These are phyloP conservation scores for Chaenocephalus aceratus DNA, from an alignment of 2,113 vertebrate species.

Conservation along the genomic window DNA sequence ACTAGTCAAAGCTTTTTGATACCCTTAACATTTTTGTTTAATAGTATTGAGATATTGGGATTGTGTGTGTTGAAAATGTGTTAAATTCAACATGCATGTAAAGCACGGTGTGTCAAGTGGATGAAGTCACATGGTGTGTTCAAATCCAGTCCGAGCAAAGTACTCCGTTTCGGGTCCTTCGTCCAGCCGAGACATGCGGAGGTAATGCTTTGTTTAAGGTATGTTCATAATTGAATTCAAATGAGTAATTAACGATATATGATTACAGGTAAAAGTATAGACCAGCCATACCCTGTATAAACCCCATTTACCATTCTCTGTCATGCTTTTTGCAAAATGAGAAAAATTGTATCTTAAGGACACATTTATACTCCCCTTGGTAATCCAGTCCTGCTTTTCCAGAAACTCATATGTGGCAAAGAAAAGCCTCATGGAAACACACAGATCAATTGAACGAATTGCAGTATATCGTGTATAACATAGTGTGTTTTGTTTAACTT, in stretches of 20 bases:
- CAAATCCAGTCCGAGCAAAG: conserved; percentile 73
- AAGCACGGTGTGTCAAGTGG: conserved; percentile 67
- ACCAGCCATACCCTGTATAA: neutral
- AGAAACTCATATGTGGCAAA: conserved; percentile 40
- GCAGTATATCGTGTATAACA: neutral
- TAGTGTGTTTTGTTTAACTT: neutral
- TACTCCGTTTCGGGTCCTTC: conserved; percentile 70
- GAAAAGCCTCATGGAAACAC: conserved; percentile 47
- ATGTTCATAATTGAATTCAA: conserved; percentile 40
- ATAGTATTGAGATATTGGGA: conserved; percentile 72
- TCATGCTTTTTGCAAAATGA: neutral
- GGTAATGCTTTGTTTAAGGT: conserved; percentile 77
- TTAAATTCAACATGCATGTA: conserved; percentile 41
- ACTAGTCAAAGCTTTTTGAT: conserved; percentile 27
- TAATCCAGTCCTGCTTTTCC: conserved; percentile 70
- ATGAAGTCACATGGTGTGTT: conserved; percentile 75
- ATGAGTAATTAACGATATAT: conserved; percentile 4
- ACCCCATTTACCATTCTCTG: neutral
- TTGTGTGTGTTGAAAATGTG: conserved; percentile 13
- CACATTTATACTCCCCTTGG: conserved; percentile 1
- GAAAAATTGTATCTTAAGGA: neutral
- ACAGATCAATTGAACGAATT: conserved; percentile 59
- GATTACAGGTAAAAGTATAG: neutral
- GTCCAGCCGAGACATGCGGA: conserved; percentile 33
- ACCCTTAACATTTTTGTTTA: conserved; percentile 50